Evolutionary conservation across 1,140 invertebrate genomes (phyloP).

Genomic region (Pogonus chalceus): DNA sequence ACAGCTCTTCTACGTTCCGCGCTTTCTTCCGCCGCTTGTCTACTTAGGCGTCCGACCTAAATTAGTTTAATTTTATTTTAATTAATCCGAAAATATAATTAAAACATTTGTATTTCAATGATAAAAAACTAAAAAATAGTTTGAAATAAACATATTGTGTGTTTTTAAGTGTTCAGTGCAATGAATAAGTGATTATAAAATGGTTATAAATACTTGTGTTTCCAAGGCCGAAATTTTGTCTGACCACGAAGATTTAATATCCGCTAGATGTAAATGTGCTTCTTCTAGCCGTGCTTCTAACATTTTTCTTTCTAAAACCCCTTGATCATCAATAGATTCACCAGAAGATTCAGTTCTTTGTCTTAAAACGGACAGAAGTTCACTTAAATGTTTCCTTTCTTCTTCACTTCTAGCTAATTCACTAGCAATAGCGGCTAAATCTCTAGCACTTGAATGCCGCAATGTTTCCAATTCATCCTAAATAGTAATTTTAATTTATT

Average conservation of each 20-base stretch:
- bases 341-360: slow-evolving; percentile 41
- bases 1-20: slow-evolving; percentile 64
- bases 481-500: slow-evolving; percentile 19
- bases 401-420: slow-evolving; percentile 52
- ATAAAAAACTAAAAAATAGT: slow-evolving; percentile 3
- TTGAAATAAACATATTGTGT: not conserved
- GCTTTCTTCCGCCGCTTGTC: slow-evolving; percentile 71
- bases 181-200: slow-evolving; percentile 1
- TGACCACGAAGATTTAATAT: slow-evolving; percentile 84
- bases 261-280: slow-evolving; percentile 69
- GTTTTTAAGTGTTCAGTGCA: not conserved
- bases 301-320: slow-evolving; percentile 49
- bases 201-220: slow-evolving; percentile 54
- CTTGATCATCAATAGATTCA: slow-evolving; percentile 38
- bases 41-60: slow-evolving; percentile 60
- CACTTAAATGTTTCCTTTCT: slow-evolving; percentile 49
- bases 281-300: slow-evolving; percentile 71
- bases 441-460: slow-evolving; percentile 50
- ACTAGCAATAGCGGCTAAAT: slow-evolving; percentile 45
- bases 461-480: slow-evolving; percentile 60
- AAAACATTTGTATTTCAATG: slow-evolving; percentile 24
- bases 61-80: slow-evolving; percentile 14
- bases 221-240: slow-evolving; percentile 76
- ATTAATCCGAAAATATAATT: slow-evolving; percentile 1
- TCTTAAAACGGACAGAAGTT: slow-evolving; percentile 54